Evolutionary conservation across 2,797 vertebrate species (phyloP).

Genomic region (Labeo calbasu): DNA sequence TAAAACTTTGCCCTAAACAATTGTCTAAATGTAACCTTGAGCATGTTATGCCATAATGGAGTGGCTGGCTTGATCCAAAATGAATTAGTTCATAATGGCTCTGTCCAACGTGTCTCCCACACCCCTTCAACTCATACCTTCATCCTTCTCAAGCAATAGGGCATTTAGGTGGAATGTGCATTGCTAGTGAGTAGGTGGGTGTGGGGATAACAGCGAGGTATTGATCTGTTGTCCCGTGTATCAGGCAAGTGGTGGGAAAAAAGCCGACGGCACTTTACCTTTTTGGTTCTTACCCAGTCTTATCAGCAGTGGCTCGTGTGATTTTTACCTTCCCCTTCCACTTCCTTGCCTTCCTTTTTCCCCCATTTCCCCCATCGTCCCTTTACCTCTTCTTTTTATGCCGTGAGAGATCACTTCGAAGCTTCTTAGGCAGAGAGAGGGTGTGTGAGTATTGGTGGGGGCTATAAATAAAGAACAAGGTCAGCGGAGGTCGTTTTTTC

Average conservation of each 20-base stretch:
- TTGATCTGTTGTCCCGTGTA: slow-evolving; percentile 75
- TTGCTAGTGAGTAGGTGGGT: slow-evolving; percentile 60
- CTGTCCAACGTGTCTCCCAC: slow-evolving; percentile 68
- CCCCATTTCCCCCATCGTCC: slow-evolving; percentile 59
- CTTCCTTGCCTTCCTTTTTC: slow-evolving; percentile 15
- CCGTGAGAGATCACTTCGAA: slow-evolving; percentile 66
- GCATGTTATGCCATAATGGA: slow-evolving; percentile 64
- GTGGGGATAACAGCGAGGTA: slow-evolving; percentile 58
- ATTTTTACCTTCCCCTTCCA: slow-evolving; percentile 57
- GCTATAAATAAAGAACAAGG: slow-evolving; percentile 74
- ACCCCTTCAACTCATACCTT: slow-evolving; percentile 5
- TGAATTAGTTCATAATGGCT: slow-evolving; percentile 75
- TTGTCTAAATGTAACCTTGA: slow-evolving; percentile 64
- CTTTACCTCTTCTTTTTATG: slow-evolving; percentile 77
- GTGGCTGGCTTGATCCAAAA: slow-evolving; percentile 71
- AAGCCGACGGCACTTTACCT: slow-evolving; percentile 70
- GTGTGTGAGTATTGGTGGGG: background rate
- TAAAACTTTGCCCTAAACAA: background rate
- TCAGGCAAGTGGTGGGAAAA: slow-evolving; percentile 64
- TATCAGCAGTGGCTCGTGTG: slow-evolving; percentile 72
- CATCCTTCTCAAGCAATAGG: slow-evolving; percentile 54
- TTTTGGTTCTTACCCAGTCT: slow-evolving; percentile 75
- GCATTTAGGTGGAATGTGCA: slow-evolving; percentile 72
- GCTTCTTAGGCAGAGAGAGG: slow-evolving; percentile 16
- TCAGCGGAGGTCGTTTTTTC: slow-evolving; percentile 71